Evolutionary conservation across 2,113 vertebrate species (phyloP).

Genomic region (Heliornis fulica): DNA sequence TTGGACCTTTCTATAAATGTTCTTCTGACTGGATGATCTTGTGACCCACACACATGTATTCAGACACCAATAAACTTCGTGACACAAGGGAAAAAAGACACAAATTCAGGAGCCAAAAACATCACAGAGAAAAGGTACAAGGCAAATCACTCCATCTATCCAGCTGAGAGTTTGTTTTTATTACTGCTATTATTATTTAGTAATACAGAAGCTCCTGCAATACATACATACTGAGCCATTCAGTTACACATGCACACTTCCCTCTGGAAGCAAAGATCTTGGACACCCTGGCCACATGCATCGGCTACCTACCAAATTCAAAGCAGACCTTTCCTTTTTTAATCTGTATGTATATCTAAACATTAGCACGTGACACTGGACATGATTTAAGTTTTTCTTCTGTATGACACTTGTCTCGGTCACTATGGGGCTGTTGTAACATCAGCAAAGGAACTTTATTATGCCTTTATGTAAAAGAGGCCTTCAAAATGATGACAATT

Average conservation of each 20-base stretch:
- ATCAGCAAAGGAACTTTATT: neutral
- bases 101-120: neutral
- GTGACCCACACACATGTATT: neutral
- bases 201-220: neutral
- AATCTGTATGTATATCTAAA: neutral
- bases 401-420: neutral
- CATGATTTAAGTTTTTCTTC: neutral
- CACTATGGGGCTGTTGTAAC: neutral
- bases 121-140: neutral
- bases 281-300: neutral
- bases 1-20: neutral
- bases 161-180: neutral
- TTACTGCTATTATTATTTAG: neutral
- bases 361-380: neutral
- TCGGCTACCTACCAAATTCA: neutral
- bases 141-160: neutral
- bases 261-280: neutral
- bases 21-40: neutral
- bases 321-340: neutral
- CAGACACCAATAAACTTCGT: neutral
- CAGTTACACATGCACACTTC: accelerated
- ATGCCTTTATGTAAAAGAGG: neutral
- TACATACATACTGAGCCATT: neutral
- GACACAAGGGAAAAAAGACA: neutral
- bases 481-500: neutral